Conservation (phyloP, 2,888 invertebrate genomes). For the Busseola fusca region DNA sequence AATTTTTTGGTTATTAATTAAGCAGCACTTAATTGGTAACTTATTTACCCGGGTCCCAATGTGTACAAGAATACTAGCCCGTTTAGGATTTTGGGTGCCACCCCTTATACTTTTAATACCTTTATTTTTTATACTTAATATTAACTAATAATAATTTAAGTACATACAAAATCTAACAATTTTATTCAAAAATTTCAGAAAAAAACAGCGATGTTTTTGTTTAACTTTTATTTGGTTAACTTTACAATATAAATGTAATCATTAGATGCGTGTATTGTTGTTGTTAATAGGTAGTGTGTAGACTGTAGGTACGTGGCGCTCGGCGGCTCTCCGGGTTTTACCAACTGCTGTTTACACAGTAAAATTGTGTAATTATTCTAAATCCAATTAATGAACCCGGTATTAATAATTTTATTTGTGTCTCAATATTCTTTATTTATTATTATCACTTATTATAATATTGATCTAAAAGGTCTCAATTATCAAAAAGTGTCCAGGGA, state of each 20-base stretch:
- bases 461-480: not conserved
- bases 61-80: not conserved
- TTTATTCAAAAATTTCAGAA: not conserved
- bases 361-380: conserved; percentile 48
- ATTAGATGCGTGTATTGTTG: conserved; percentile 11
- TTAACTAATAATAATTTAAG: not conserved
- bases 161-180: not conserved
- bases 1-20: not conserved
- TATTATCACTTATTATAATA: not conserved
- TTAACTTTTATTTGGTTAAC: not conserved
- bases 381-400: conserved; percentile 17
- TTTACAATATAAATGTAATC: not conserved
- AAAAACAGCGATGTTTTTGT: not conserved
- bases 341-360: conserved; percentile 34
- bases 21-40: not conserved
- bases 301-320: conserved; percentile 14
- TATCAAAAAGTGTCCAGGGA: too few species aligned
- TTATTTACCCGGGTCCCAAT: not conserved
- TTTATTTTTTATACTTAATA: not conserved
- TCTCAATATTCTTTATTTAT: not conserved
- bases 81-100: not conserved
- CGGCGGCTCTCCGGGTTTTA: conserved; percentile 55
- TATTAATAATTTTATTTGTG: conserved; percentile 4
- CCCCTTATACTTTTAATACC: not conserved
- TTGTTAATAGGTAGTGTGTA: conserved; percentile 22